phyloP scores from a whole-genome alignment of 2,888 invertebrate genomes.

The Seira musarum region DNA sequence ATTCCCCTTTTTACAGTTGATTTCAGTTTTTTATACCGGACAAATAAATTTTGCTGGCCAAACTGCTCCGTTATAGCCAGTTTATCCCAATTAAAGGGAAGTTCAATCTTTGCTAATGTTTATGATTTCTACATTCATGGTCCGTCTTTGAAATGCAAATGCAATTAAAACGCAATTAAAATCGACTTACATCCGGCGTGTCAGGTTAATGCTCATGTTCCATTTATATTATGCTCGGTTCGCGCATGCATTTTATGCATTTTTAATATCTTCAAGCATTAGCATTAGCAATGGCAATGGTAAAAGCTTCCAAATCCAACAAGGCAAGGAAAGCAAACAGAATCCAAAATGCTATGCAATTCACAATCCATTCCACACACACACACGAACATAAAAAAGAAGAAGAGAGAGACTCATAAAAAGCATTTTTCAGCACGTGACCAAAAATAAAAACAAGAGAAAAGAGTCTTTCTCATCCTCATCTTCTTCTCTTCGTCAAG shows the following conservation, averaged over 20 bases:
- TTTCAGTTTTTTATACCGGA: not conserved
- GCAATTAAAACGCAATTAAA: not conserved
- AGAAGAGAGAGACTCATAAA: too few relatives aligned
- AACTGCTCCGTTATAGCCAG: too few relatives aligned
- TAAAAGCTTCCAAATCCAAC: too few relatives aligned
- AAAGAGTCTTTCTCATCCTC: not conserved
- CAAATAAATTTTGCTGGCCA: not conserved
- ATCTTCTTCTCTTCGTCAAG: not conserved
- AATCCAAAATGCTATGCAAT: too few relatives aligned
- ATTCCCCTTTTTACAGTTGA: not conserved
- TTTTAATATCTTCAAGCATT: too few relatives aligned
- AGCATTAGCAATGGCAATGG: too few relatives aligned
- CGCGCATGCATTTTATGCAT: too few relatives aligned
- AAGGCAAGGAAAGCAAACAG: too few relatives aligned
- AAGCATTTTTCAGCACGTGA: slow-evolving; percentile 1
- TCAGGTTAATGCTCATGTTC: not conserved
- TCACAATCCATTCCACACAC: too few relatives aligned
- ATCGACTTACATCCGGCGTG: not conserved
- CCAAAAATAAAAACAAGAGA: not conserved
- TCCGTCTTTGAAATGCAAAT: not conserved
- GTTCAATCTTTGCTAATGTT: not conserved
- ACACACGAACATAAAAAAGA: too few relatives aligned
- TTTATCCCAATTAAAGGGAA: not conserved
- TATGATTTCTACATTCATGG: not conserved
- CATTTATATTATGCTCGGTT: too few relatives aligned